Evolutionary conservation across 37 sponge, comb jelly and placozoan species (phyloP), one percentile per base, ranked within the genome.

Genomic region (Ephydatia muelleri): DNA sequence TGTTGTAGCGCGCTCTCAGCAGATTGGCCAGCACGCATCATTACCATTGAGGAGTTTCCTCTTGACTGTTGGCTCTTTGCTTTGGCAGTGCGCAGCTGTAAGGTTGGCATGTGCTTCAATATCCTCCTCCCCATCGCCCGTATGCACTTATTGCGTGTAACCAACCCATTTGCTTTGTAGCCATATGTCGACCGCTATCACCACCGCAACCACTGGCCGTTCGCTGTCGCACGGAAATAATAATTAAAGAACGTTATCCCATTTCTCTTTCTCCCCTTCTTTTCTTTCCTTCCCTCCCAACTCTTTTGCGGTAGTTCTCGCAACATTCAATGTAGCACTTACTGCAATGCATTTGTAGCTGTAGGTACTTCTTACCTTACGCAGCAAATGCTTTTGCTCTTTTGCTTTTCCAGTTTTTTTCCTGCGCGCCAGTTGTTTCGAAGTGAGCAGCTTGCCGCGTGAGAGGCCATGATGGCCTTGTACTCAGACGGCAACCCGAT

Each of bases 401-500:
- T 27, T 12, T 11, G 25, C 11, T 11, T 26, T 31, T 67, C 6
- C 25, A 11, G 22, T 21, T 37, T 38, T 26, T 32, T 37, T 68
- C 70, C 5, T 34, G 19, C 85, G 70, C 57, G 14, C 66, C 82
- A 67, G 38, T 49, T 70, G 77, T 85, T 86, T 93, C 93, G 89
- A 93, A 93, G 93, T 84, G 93, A 93, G 78, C 93, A 86, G 77
- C 81, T 86, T 93, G 79, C 89, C 93, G 93, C 85, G 93, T 93
- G 93, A 93, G 93, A 39, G 74, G 34, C 30, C 64, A 68, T 68
- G 14, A 34, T 16, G 75, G 73, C 73, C 30, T 29, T 72, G 9
- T 21, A 81, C 93, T 93, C 93, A 93, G 93, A 93, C 93, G 93
- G 93, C 93, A 93, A 93, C 93, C 93, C 93, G 93, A 93, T 93